Evolutionary conservation across 2,797 vertebrate genomes (phyloP).

Genomic region (Zenarchopterus dispar): DNA sequence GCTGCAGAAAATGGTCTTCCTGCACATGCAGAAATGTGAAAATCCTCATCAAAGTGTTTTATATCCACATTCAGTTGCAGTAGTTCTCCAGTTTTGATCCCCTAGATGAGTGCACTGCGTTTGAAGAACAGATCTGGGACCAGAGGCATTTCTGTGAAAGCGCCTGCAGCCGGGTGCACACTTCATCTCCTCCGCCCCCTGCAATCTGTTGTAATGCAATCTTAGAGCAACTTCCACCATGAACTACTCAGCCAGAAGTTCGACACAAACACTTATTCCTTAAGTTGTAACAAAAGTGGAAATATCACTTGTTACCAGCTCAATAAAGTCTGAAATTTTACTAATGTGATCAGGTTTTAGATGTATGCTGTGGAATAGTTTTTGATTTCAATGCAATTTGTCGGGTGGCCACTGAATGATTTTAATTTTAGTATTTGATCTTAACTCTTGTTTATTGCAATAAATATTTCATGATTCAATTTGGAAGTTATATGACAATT

Average conservation of each 20-base stretch:
- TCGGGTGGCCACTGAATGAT: not conserved
- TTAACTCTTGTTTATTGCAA: not conserved
- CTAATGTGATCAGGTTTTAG: slow-evolving; percentile 5
- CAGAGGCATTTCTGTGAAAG: slow-evolving; percentile 43
- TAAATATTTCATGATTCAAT: not conserved
- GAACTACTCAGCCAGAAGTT: slow-evolving; percentile 12
- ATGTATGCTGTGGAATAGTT: slow-evolving; percentile 20
- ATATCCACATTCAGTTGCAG: slow-evolving; percentile 39
- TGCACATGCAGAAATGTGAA: slow-evolving; percentile 6
- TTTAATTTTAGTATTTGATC: not conserved
- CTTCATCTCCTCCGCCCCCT: slow-evolving; percentile 52
- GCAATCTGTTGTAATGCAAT: slow-evolving; percentile 50
- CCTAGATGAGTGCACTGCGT: slow-evolving; percentile 42
- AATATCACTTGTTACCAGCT: slow-evolving; percentile 16
- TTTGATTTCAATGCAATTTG: not conserved
- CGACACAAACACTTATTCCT: slow-evolving; percentile 14
- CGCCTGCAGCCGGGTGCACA: slow-evolving; percentile 38
- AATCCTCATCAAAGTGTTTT: slow-evolving; percentile 14
- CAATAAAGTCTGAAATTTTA: slow-evolving; percentile 21
- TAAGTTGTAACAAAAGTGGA: not conserved
- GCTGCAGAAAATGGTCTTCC: slow-evolving; percentile 3
- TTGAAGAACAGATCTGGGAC: slow-evolving; percentile 47
- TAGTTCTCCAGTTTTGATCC: slow-evolving; percentile 30
- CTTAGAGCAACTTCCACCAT: slow-evolving; percentile 27
- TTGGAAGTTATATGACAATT: slow-evolving; percentile 4